phyloP scores from a whole-genome alignment of 92 coral and sea anemone genomes.

The Metridium senile region DNA sequence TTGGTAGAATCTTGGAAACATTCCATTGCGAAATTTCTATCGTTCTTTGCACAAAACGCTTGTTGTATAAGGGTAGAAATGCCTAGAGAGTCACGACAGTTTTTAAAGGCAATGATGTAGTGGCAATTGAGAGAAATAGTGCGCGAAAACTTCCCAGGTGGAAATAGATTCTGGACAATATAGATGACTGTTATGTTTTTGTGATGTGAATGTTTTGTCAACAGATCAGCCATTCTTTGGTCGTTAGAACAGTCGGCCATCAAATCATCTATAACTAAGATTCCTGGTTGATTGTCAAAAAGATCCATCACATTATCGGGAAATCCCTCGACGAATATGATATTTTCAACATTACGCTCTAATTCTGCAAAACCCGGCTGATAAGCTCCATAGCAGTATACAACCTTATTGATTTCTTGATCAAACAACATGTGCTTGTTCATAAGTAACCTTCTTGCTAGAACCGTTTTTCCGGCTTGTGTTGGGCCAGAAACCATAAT shows the following conservation, averaged over 20 bases:
- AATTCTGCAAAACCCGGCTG: constrained; percentile 37
- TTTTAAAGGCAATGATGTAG: constrained; percentile 27
- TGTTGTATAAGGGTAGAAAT: constrained; percentile 44
- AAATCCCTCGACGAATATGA: constrained; percentile 46
- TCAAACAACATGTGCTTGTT: constrained; percentile 23
- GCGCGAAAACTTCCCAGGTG: constrained; percentile 27
- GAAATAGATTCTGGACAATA: constrained; percentile 36
- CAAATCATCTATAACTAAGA: constrained; percentile 43
- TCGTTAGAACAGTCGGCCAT: constrained; percentile 43
- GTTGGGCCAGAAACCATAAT: constrained; percentile 22
- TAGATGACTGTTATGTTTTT: constrained; percentile 27
- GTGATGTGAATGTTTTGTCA: constrained; percentile 58
- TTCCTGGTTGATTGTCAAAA: constrained; percentile 21
- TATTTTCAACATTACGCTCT: constrained; percentile 28
- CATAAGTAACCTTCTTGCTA: constrained; percentile 10
- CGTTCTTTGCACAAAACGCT: constrained; percentile 26
- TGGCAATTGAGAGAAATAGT: constrained; percentile 32
- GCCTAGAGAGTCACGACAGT: constrained; percentile 44
- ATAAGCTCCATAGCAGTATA: constrained; percentile 36
- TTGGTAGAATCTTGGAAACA: constrained; percentile 52
- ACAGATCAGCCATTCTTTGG: constrained; percentile 30
- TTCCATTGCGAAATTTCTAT: constrained; percentile 42
- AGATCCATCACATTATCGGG: constrained; percentile 29
- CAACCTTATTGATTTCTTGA: constrained; percentile 27
- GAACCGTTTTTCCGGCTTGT: constrained; percentile 21